Evolutionary conservation across 2,888 invertebrate species (phyloP).

Genomic region (Leptopterna dolabrata): DNA sequence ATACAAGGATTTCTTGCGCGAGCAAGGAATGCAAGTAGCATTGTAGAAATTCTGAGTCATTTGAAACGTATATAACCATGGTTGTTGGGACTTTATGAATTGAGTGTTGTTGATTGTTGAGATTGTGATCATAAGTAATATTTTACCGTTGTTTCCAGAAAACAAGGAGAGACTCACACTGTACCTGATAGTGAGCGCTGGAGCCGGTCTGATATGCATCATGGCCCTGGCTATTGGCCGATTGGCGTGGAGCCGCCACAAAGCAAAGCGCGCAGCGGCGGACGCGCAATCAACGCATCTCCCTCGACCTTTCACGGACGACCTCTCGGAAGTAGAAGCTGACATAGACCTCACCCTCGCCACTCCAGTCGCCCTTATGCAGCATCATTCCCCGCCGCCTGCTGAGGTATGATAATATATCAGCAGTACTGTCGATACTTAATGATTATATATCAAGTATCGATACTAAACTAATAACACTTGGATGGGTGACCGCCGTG

Average conservation of each 20-base stretch:
- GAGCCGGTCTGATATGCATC: constrained; percentile 78
- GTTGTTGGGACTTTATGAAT: too few relatives aligned
- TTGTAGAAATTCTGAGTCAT: too few relatives aligned
- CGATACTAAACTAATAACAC: neutral
- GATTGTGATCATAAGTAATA: too few relatives aligned
- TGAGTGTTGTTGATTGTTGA: too few relatives aligned
- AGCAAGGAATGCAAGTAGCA: too few relatives aligned
- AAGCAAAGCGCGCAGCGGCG: constrained; percentile 70
- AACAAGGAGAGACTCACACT: constrained; percentile 84
- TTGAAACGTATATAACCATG: too few relatives aligned
- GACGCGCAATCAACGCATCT: constrained; percentile 58
- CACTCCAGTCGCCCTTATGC: constrained; percentile 71
- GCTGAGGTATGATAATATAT: constrained; percentile 60
- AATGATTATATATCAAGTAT: neutral
- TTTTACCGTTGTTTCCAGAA: constrained; percentile 69
- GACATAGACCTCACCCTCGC: constrained; percentile 81
- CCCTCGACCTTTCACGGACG: constrained; percentile 76
- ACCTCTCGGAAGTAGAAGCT: constrained; percentile 86
- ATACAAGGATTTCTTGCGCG: too few relatives aligned
- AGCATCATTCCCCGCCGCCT: constrained; percentile 62
- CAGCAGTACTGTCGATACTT: neutral
- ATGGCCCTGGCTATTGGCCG: constrained; percentile 78
- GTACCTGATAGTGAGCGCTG: constrained; percentile 83
- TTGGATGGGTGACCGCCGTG: too few relatives aligned
- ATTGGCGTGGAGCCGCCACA: constrained; percentile 76